phyloP scores from a whole-genome alignment of 2,888 invertebrate species.

The Eudemis profundana region DNA sequence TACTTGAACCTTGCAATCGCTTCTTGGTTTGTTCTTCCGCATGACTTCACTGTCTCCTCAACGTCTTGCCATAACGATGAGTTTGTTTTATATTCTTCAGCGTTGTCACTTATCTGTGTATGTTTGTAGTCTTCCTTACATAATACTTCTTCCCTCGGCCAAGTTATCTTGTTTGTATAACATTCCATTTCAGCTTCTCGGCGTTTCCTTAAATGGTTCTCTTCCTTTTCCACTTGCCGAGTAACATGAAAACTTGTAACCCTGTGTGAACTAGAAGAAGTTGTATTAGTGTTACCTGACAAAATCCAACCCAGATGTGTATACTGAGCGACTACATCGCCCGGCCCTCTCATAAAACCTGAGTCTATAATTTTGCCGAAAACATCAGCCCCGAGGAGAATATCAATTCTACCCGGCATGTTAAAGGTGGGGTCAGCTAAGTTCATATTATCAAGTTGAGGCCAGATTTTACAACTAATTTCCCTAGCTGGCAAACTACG shows the following conservation, averaged over 20 bases:
- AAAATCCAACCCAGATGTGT: constrained; percentile 21
- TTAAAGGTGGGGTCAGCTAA: constrained; percentile 16
- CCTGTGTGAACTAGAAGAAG: not conserved
- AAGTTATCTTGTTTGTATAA: too few species aligned
- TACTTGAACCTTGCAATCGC: constrained; percentile 9
- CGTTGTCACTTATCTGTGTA: not conserved
- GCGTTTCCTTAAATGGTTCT: not conserved
- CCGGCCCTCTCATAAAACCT: constrained; percentile 19
- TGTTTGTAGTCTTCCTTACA: not conserved
- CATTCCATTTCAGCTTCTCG: too few species aligned
- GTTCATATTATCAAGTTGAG: constrained; percentile 2
- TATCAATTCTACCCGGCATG: constrained; percentile 12
- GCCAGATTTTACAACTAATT: constrained; percentile 4
- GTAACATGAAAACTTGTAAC: constrained; percentile 8
- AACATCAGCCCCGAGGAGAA: constrained; percentile 18
- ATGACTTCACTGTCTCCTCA: constrained; percentile 6
- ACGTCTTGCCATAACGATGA: not conserved
- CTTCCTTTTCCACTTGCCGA: constrained; percentile 5
- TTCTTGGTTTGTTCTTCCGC: not conserved
- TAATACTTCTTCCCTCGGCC: not conserved
- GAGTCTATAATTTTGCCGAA: constrained; percentile 18
- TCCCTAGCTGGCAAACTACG: constrained; percentile 7
- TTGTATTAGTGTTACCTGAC: constrained; percentile 5
- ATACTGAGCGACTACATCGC: constrained; percentile 2
- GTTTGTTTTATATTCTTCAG: not conserved